phyloP scores from a whole-genome alignment of 2,888 invertebrate species.

The Auanema sp. region DNA sequence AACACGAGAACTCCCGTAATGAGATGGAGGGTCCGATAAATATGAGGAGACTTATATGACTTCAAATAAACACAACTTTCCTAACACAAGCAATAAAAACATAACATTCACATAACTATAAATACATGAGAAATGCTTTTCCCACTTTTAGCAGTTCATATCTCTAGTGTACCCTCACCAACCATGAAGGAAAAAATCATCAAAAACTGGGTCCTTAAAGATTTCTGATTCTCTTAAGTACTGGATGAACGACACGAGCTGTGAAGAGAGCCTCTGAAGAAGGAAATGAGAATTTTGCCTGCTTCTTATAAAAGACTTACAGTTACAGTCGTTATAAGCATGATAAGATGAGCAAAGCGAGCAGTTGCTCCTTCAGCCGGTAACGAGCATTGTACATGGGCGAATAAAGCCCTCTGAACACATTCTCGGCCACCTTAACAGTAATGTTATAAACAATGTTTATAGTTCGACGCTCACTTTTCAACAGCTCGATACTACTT shows the following conservation, averaged over 20 bases:
- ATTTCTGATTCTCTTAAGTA: slow-evolving; percentile 6
- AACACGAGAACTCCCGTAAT: too few species aligned
- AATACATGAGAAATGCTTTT: too few species aligned
- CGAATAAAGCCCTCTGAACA: slow-evolving; percentile 18
- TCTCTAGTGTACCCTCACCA: too few species aligned
- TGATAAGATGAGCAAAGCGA: slow-evolving; percentile 17
- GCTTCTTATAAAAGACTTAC: slow-evolving; percentile 9
- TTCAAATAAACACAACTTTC: too few species aligned
- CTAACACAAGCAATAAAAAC: too few species aligned
- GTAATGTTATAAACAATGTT: neutral
- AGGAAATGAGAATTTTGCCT: neutral
- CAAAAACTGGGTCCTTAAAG: slow-evolving; percentile 12
- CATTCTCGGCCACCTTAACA: slow-evolving; percentile 18
- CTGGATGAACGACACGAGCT: slow-evolving; percentile 12
- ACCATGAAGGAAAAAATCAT: slow-evolving; percentile 10
- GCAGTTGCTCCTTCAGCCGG: slow-evolving; percentile 13
- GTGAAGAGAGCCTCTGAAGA: slow-evolving; percentile 17
- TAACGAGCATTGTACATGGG: neutral
- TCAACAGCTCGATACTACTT: slow-evolving; percentile 12
- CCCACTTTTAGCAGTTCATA: too few species aligned
- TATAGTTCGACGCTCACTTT: slow-evolving; percentile 8
- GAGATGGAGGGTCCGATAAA: too few species aligned
- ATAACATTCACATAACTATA: too few species aligned
- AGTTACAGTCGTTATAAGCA: slow-evolving; percentile 20
- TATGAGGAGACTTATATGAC: too few species aligned